A percentile compares a stretch with the other conserved stretches of the same genome.
Evolutionary conservation across 64 coral and sea anemone genomes (phyloP).

Genomic region (Porites australiensis): DNA sequence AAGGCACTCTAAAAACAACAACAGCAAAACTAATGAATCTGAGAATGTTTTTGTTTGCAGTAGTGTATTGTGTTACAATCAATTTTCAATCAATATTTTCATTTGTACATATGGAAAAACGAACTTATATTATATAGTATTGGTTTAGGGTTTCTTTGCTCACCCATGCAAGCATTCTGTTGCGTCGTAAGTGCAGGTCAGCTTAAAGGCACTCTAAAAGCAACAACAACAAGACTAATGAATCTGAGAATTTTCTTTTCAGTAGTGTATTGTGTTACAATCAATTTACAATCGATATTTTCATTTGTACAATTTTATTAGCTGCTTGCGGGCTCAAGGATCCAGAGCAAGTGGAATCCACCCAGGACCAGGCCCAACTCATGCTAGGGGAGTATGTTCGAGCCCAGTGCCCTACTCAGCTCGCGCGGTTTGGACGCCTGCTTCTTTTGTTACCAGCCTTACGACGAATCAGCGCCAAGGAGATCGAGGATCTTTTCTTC

Average conservation of each 20-base stretch:
- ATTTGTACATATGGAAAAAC: no score
- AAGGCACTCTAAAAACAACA: no score
- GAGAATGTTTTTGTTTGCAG: no score
- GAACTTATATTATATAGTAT: no score
- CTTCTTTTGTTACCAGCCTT: slow-evolving; percentile 77
- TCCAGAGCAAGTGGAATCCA: slow-evolving; percentile 87
- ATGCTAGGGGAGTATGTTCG: slow-evolving; percentile 96
- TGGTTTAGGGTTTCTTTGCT: no score
- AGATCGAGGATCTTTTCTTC: slow-evolving; percentile 89
- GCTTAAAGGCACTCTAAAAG: no score
- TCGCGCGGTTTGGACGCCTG: slow-evolving; percentile 84
- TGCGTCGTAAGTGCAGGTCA: no score
- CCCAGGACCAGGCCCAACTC: slow-evolving; percentile 92
- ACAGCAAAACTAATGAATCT: no score
- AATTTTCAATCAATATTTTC: no score
- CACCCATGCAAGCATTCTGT: no score
- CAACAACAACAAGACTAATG: no score
- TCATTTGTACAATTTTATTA: neutral
- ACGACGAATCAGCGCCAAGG: slow-evolving; percentile 80
- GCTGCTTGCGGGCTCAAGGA: slow-evolving; percentile 88
- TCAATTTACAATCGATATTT: neutral
- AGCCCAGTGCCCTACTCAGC: slow-evolving; percentile 76
- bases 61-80: neutral
- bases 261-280: neutral
- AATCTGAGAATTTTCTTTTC: no score